Base-by-base conservation (phyloP, 2,888 invertebrate species). In the Tuta absoluta region DNA sequence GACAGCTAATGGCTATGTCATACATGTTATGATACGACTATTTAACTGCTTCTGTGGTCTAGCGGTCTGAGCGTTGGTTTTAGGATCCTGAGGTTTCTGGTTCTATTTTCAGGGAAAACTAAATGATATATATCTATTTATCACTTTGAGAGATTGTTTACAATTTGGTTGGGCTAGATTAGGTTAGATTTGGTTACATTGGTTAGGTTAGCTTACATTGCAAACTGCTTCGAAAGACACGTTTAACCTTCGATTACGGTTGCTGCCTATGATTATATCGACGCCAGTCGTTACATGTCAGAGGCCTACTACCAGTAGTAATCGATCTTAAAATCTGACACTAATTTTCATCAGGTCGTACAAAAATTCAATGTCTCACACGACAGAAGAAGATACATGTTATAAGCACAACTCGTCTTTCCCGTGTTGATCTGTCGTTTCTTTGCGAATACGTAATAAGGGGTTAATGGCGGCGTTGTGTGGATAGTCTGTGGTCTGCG, bases 1-100 rank as follows among this genome's bases (percentile, higher is more conserved):
- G 67, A 23, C 51, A 14, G 51, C 51, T 53, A 23, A 53, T 53
- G 12, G 51, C 24, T 49, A 14, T 53, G 51, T 53, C 23, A 24
- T 53, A 14, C 21, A 23, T 23, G 21, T 21, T 51, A 19, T 49
- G 49, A 53, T 23, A 23, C 23, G 11, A 23, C n/a, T n/a, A n/a
- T n/a, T n/a, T n/a, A n/a, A n/a, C 24, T 53, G 0, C 23, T 23
- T 8, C 11, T 12, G 10, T 45, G 45, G 45, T 17, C 17, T 14
- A 45, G 45, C 4, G 45, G 45, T 45, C 45, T 33, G 45, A 45
- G 45, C 14, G 14, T 45, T 45, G n/a, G 45, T n/a, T n/a, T 14
- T n/a, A 14, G 12, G 8, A n/a, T 3, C 2, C n/a, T 0, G n/a
- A 8, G n/a, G 45, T n/a, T 8, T n/a, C 45, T n/a, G 45, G 45